Base-by-base conservation (phyloP, 2,888 invertebrate genomes). In the Pandemis corylana region DNA sequence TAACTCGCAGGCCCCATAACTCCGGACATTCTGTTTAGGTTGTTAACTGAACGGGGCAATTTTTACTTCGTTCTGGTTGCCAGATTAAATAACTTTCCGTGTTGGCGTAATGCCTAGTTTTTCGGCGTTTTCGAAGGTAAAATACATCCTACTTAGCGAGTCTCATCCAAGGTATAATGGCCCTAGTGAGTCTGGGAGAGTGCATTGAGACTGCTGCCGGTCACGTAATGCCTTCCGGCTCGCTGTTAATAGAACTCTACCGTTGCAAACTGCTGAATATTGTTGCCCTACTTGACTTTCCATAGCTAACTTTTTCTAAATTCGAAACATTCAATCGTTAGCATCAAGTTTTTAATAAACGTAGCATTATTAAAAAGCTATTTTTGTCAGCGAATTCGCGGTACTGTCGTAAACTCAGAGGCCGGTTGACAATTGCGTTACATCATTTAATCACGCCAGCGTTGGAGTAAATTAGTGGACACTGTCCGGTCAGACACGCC, bases 221-320 rank as follows among this genome's bases (percentile, higher is more conserved):
- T 87, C 87, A 89, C 88, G 87, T 87, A 86, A 88, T 85, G 84
- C 79, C 87, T 88, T 91, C 91, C 90, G 88, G 89, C 81, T 64
- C 81, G 79, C 82, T 79, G 82, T 82, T 87, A 85, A 89, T 88
- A 85, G 82, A 85, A 83, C 84, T 86, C 71, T 86, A 87, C 88
- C 88, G 88, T 87, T 88, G 81, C 79, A 75, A 78, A 78, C 20
- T 59, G 68, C 66, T 20, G 73, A 73, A 67, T 67, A 42, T 41
- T 74, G 79, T 77, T 78, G 78, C 51, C 72, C 77, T 76, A 76
- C 76, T 71, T 70, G 64, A 69, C 64, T 74, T 78, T 61, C 64
- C 10, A 6, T 61, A 36, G 69, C 15, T 68, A 4, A 46, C 36
- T 66, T 28, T 66, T 42, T 62, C 61, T 62, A 13, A 59, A 59